Base-by-base conservation (phyloP, 2,113 vertebrate genomes). In the Leptosomus discolor region DNA sequence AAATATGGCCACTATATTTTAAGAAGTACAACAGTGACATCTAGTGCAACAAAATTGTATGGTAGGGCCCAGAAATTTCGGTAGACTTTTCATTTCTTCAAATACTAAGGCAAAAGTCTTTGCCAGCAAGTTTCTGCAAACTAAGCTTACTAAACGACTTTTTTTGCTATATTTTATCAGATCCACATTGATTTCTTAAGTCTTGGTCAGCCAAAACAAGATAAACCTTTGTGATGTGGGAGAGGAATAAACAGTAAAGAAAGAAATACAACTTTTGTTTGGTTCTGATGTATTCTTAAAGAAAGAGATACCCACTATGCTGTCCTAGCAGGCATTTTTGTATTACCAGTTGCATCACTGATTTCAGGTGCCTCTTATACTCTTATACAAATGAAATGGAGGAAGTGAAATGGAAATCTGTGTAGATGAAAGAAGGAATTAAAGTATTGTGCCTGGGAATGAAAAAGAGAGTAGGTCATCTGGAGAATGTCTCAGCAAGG, bases 11-110 rank as follows among this genome's bases (percentile, higher is more conserved):
- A 21, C 4, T 12, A 6, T 43, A 36, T 50, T 93, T 88, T 57
- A 73, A 48, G 58, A 89, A 88, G 85, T 86, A 15, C 87, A 97
- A 98, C 73, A 89, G 87, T 97, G 98, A 89, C 98, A 97, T 89
- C 98, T 98, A 82, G 95, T 82, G 98, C 32, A 69, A 15, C 0
- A 34, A 11, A 17, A 14, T 21, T 32, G 17, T n/a, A 92, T 85
- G n/a, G 73, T 91, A 91, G 36, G 22, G 4, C 27, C 41, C 69
- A 63, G 22, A 45, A 43, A 24, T 51, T 90, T 54, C 23, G 4
- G 32, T 13, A 45, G 9, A 6, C 54, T 61, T 85, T 85, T 65
- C 1, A 10, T 43, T 86, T 81, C 48, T 64, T 64, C 12, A 26
- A 64, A 41, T 73, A 16, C 22, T 30, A 24, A 83, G 24, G 19